Conservation (phyloP, 2,888 invertebrate genomes). For the Leucania comma region DNA sequence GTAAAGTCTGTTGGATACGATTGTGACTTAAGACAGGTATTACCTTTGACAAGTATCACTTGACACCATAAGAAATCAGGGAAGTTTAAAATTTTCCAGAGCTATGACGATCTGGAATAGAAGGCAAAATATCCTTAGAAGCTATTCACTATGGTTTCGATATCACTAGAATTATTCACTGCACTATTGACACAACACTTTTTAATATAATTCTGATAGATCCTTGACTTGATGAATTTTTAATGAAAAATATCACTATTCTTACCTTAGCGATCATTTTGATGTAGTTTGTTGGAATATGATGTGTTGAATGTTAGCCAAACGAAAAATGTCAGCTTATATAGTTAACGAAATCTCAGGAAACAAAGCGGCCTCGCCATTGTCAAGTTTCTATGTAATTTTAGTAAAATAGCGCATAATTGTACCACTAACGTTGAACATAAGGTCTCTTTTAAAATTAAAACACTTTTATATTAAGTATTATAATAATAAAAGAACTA, state of each 20-base stretch:
- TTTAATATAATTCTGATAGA: not conserved
- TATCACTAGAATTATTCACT: conserved; percentile 28
- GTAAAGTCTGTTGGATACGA: not conserved
- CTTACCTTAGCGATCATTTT: conserved; percentile 83
- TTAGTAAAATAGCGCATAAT: conserved; percentile 73
- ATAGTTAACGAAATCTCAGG: conserved; percentile 77
- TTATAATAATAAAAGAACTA: conserved; percentile 63
- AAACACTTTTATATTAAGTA: conserved; percentile 67
- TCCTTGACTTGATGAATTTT: conserved; percentile 19
- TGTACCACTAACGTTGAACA: conserved; percentile 67
- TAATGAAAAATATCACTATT: conserved; percentile 27
- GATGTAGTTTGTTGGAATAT: conserved; percentile 69
- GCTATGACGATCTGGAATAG: not conserved
- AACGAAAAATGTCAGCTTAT: conserved; percentile 76
- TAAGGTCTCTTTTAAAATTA: conserved; percentile 70
- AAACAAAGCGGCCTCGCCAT: conserved; percentile 77
- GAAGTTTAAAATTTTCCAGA: not conserved
- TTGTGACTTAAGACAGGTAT: not conserved
- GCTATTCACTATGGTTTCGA: not conserved
- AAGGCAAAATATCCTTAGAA: not conserved
- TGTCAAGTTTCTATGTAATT: conserved; percentile 76
- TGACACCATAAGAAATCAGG: not conserved
- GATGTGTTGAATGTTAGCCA: conserved; percentile 75
- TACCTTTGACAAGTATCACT: too few relatives aligned
- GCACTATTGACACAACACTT: conserved; percentile 24